Base-by-base conservation (phyloP, 2,797 vertebrate genomes). In the Halcyon smyrnensis region DNA sequence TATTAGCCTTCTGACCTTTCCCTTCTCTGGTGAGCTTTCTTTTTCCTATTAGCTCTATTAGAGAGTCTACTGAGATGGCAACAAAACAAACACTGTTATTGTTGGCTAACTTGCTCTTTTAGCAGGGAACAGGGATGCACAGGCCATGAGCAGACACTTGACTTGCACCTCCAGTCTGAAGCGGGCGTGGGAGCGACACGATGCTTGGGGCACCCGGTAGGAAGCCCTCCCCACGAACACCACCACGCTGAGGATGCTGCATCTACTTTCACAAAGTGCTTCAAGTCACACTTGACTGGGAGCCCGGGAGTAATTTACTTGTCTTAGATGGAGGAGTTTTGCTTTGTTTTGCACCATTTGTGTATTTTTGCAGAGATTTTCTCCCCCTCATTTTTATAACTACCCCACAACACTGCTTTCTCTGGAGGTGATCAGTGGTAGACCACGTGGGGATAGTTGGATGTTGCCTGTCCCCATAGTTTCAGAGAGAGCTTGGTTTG, bases 61-160 rank as follows among this genome's bases (percentile, higher is more conserved):
- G 73, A 91, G n/a, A 0, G 80, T 96, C 96, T 97, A 96, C 96
- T 96, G 95, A 97, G 96, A 96, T 96, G 96, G 95, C 95, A 96
- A 95, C 91, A 94, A 96, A 96, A 94, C 91, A 95, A 95, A 84
- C 43, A 56, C 25, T 95, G 89, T 93, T 96, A 53, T 94, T 95
- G 32, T 94, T 96, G 94, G 96, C 94, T 74, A 57, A 50, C 59
- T 70, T 4, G 0, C n/a, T 93, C 63, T 69, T 91, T 67, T 48
- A 80, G 50, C 57, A 91, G 65, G 57, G 50, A 93, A 24, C 34
- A 48, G 57, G 39, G 82, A 81, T 71, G 50, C 32, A 48, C 8
- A 21, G 51, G 32, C 92, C 14, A 0, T 2, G 43, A 90, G 69
- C 65, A 73, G 70, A 63, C 0, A 17, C 57, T 84, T 84, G 74